Conservation (phyloP, 2,797 vertebrate species). For the Gila robusta region DNA sequence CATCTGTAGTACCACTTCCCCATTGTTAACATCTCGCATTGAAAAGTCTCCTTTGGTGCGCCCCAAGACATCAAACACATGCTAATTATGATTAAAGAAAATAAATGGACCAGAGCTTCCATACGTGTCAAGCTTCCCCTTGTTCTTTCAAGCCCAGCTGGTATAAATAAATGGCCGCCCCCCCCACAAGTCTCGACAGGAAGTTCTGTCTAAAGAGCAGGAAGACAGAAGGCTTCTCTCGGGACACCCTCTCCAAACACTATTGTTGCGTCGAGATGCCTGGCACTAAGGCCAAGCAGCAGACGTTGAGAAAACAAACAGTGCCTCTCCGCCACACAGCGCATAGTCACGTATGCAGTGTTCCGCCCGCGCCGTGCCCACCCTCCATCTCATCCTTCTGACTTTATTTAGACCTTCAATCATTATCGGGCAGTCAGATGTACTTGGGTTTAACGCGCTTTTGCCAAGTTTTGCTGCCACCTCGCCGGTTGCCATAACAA, state of each 20-base stretch:
- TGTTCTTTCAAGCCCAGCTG: conserved; percentile 78
- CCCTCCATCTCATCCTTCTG: conserved; percentile 33
- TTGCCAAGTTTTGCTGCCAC: conserved; percentile 6
- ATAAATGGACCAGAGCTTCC: conserved; percentile 67
- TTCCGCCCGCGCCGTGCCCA: conserved; percentile 37
- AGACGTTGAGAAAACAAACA: conserved; percentile 83
- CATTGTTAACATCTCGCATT: conserved; percentile 76
- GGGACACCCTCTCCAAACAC: conserved; percentile 83
- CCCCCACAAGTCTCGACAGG: conserved; percentile 77
- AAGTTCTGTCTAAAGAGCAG: conserved; percentile 82
- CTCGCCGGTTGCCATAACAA: conserved; percentile 21
- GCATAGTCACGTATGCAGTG: conserved; percentile 80
- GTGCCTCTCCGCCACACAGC: conserved; percentile 65
- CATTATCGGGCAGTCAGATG: not conserved
- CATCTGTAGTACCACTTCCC: conserved; percentile 78
- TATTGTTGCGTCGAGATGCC: conserved; percentile 83
- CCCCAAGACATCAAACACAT: conserved; percentile 79
- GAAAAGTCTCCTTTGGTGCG: conserved; percentile 68
- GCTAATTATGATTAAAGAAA: conserved; percentile 77
- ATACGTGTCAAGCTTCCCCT: conserved; percentile 76
- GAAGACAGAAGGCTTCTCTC: conserved; percentile 83
- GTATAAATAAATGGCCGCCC: conserved; percentile 81
- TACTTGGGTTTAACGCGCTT: conserved; percentile 29
- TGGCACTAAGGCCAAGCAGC: conserved; percentile 78
- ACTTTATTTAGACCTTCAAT: conserved; percentile 13